These are phyloP conservation scores for Aphaenogaster rudis DNA, from an alignment of 1,140 invertebrate species.

Conservation along the genomic window DNA sequence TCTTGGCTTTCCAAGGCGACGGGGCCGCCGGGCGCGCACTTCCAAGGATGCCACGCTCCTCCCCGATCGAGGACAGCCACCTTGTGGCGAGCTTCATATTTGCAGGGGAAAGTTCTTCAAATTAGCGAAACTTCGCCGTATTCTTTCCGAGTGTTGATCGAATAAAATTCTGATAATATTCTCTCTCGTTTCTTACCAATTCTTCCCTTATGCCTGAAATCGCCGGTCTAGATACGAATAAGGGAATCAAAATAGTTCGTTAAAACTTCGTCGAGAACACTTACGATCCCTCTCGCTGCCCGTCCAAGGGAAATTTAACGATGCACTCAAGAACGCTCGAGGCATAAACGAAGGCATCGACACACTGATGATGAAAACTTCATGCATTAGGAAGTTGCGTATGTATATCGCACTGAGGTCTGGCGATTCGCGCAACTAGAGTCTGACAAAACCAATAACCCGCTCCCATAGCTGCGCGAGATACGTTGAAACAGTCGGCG, in stretches of 20 bases:
- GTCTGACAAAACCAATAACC: constrained; percentile 65
- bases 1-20: constrained; percentile 67
- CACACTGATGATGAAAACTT: constrained; percentile 7
- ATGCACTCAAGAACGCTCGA: constrained; percentile 11
- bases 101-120: constrained; percentile 39
- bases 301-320: constrained; percentile 40
- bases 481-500: background rate
- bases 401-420: constrained; percentile 13
- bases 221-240: background rate
- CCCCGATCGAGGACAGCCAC: background rate
- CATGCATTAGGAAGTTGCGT: constrained; percentile 22
- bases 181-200: constrained; percentile 25
- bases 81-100: constrained; percentile 47
- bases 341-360: constrained; percentile 11
- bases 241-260: constrained; percentile 67
- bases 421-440: constrained; percentile 12
- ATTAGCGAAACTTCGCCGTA: constrained; percentile 53
- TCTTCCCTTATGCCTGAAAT: background rate
- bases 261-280: constrained; percentile 74
- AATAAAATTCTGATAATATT: background rate
- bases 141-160: constrained; percentile 28
- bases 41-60: constrained; percentile 26
- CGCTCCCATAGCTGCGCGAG: constrained; percentile 1
- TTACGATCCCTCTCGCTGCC: constrained; percentile 1
- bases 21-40: constrained; percentile 32